Base-by-base conservation (phyloP, 2,797 vertebrate genomes). In the Jordanella pulchra region DNA sequence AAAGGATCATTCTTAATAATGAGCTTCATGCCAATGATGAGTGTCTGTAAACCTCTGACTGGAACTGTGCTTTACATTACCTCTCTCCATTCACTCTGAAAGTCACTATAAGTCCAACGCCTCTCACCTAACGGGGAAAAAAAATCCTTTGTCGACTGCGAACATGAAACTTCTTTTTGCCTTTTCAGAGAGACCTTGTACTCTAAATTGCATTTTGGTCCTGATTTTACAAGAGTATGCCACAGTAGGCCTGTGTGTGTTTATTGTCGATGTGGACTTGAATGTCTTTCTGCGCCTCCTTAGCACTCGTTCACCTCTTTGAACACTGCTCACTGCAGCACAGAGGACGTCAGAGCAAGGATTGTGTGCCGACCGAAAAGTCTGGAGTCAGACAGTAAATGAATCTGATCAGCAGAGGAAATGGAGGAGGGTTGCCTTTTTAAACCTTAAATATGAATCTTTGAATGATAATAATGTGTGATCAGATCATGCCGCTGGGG, bases 251-350 rank as follows among this genome's bases (percentile, higher is more conserved):
- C 87, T 75, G 79, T 79, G 83, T 88, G 82, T 89, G 86, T 92
- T 90, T 84, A 25, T 87, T 79, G 85, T 93, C 76, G 15, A 69
- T 76, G 87, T 93, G 87, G 80, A 90, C 84, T 88, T 87, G 88
- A 92, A 90, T 92, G 89, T 92, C 84, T 82, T 79, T 80, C 85
- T 47, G 75, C 69, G 72, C 85, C 89, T 85, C 45, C 84, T 73
- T 53, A 83, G 87, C 85, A 86, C 90, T 86, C 78, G 71, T 81
- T 89, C 85, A 88, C 84, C 67, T 85, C 71, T 78, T 58, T 73
- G 78, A 75, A 77, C 78, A 81, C 78, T 14, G 65, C 73, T 89
- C 80, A 81, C 76, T 83, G 78, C 86, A 86, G 79, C 86, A 77
- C 78, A 65, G 77, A 80, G 60, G 73, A 67, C 64, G 77, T 71